Evolutionary conservation across 1,140 invertebrate species (phyloP), one percentile per base, ranked within the genome.

Genomic region (Globodera ellingtonae): DNA sequence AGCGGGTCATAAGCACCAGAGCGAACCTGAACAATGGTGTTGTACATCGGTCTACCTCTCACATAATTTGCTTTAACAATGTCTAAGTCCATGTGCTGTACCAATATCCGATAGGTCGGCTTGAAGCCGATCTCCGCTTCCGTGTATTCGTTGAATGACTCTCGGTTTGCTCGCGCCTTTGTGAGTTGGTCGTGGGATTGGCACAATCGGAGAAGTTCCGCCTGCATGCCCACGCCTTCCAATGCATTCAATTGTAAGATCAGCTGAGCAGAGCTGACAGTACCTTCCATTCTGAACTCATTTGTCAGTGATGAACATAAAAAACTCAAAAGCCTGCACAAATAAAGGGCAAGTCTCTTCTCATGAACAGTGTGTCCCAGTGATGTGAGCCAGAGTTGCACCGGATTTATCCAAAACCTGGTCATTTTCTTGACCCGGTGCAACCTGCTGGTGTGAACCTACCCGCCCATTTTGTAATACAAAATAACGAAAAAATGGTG

Each of bases 61-160:
- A 35, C 35, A 35, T 35, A 35, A 35, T 35, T 24, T 35, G 5
- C 21, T 44, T 18, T 35, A 82, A 66, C 81, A 79, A 46, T 18
- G 75, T 80, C 75, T 2, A 35, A 35, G 1, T 35, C 35, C 35
- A 35, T 1, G 3, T 35, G 35, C 46, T 59, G 13, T 48, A 82
- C 81, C 81, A 79, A 44, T 65, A 82, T 84, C 71, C 82, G 82
- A 67, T 82, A 82, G 50, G 80, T 80, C 5, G 81, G 81, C 52
- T 83, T 82, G 59, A 82, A 82, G 2, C 46, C 15, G 21, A 82
- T 82, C 15, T 59, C 70, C 52, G 84, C 52, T 35, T 82, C 81
- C 44, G 71, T 47, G 44, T 71, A 82, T 52, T 83, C 81, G 46
- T 52, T 48, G 69, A 82, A 82, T 62, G 73, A 75, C 15, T 82